Conservation (phyloP, 2,888 invertebrate species). For the Lepeophtheirus nordmannii region DNA sequence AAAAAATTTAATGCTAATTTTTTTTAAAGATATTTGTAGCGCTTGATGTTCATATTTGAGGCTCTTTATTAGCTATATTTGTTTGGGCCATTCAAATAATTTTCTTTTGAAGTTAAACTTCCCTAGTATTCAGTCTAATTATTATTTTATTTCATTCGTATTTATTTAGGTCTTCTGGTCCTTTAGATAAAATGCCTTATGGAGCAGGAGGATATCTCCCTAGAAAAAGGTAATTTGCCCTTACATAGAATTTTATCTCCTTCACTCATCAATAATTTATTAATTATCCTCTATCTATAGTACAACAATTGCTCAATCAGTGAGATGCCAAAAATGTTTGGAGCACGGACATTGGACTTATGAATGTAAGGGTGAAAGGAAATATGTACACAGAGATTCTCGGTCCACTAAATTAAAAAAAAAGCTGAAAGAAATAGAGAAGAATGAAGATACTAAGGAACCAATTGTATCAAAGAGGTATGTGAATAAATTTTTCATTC, state of each 20-base stretch:
- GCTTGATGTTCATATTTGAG: too few species aligned
- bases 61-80: too few species aligned
- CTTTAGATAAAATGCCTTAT: conserved; percentile 25
- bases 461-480: conserved; percentile 23
- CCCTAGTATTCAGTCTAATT: too few species aligned
- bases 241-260: not conserved
- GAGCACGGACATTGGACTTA: conserved; percentile 89
- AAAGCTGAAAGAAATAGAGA: conserved; percentile 41
- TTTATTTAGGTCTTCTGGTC: too few species aligned
- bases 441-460: conserved; percentile 27
- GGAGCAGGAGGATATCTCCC: conserved; percentile 23
- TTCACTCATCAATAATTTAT: too few species aligned
- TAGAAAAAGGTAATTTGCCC: conserved; percentile 37
- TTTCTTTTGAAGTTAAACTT: too few species aligned
- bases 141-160: too few species aligned
- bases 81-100: too few species aligned
- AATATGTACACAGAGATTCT: conserved; percentile 65
- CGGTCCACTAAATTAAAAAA: conserved; percentile 64
- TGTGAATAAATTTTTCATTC: not conserved
- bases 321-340: conserved; percentile 79
- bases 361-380: conserved; percentile 76
- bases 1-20: too few species aligned
- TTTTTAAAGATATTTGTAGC: too few species aligned
- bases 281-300: conserved; percentile 14
- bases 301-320: conserved; percentile 31